Percentiles rank a stretch among this genome's conserved stretches.
These are phyloP conservation scores for Drosophila orena DNA, from an alignment of 1,140 invertebrate species.

Conservation along the genomic window DNA sequence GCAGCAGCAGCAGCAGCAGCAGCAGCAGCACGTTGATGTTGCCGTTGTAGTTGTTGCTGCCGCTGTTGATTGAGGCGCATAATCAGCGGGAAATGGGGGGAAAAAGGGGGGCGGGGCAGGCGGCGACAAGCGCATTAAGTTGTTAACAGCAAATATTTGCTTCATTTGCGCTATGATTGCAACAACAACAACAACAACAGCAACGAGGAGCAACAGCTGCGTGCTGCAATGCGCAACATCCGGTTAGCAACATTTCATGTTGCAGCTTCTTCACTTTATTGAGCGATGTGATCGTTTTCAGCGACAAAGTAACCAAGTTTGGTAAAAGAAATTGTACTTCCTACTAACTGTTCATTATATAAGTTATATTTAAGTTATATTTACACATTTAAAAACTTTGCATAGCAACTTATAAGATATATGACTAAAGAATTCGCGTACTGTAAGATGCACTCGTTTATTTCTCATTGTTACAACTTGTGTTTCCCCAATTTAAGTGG, in stretches of 20 bases:
- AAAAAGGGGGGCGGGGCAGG: not conserved
- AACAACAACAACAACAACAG: constrained; percentile 20
- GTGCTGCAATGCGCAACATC: constrained; percentile 54
- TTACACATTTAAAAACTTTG: no score
- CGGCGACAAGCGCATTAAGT: constrained; percentile 77
- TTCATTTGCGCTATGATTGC: constrained; percentile 82
- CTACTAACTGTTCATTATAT: no score
- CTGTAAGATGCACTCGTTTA: not conserved
- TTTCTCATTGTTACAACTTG: no score
- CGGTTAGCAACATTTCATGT: constrained; percentile 63
- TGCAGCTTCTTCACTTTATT: constrained; percentile 22
- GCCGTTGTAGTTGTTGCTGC: constrained; percentile 19
- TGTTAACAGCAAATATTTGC: constrained; percentile 83
- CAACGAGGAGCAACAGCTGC: constrained; percentile 41
- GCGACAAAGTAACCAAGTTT: constrained; percentile 12
- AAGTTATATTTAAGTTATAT: no score
- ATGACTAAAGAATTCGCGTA: not conserved
- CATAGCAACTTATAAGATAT: not conserved
- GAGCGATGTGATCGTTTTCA: constrained; percentile 36
- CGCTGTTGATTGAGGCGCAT: constrained; percentile 78
- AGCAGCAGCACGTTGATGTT: constrained; percentile 41
- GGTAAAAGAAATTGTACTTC: not conserved
- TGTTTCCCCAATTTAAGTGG: not conserved
- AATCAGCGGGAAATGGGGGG: constrained; percentile 54
- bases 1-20: constrained; percentile 61